A percentile compares a stretch with the other conserved stretches of the same genome.
Evolutionary conservation across 2,888 invertebrate species (phyloP).

Genomic region (Exocentrus adspersus): DNA sequence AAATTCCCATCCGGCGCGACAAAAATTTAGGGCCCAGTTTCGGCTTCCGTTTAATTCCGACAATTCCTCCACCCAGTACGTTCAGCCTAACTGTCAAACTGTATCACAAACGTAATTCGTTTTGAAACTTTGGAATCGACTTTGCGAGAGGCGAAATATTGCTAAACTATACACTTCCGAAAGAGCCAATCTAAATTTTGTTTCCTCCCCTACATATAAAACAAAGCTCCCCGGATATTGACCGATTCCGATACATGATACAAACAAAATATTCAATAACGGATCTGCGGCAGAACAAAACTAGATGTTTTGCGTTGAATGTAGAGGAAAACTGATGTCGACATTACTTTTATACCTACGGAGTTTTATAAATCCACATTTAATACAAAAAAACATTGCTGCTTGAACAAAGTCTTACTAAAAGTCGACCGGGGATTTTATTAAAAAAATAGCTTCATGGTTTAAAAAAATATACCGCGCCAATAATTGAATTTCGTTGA

Average conservation of each 20-base stretch:
- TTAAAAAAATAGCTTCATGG: too few relatives aligned
- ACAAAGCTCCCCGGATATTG: conserved; percentile 52
- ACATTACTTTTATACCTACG: conserved; percentile 1
- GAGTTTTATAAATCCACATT: too few relatives aligned
- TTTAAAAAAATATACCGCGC: too few relatives aligned
- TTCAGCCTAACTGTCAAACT: conserved; percentile 55
- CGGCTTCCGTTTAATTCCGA: conserved; percentile 3
- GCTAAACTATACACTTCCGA: conserved; percentile 57
- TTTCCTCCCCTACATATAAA: conserved; percentile 52
- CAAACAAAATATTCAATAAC: conserved; percentile 40
- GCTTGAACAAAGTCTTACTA: too few relatives aligned
- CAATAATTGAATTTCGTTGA: too few relatives aligned
- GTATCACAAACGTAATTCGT: conserved; percentile 59
- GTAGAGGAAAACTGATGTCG: conserved; percentile 9
- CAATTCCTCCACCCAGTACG: conserved; percentile 33
- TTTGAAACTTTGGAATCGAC: conserved; percentile 56
- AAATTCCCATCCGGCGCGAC: conserved; percentile 4
- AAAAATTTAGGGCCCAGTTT: conserved; percentile 8
- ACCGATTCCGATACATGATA: conserved; percentile 52
- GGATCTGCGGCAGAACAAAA: conserved; percentile 5
- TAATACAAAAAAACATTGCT: too few relatives aligned
- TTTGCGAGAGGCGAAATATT: conserved; percentile 56
- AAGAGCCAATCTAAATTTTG: conserved; percentile 56
- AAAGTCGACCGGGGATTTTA: too few relatives aligned
- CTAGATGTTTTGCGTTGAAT: neutral